A percentile compares a stretch with the other conserved stretches of the same genome.
These are phyloP conservation scores for Eulemur rufifrons DNA, from an alignment of 2,113 vertebrate genomes.

Conservation along the genomic window DNA sequence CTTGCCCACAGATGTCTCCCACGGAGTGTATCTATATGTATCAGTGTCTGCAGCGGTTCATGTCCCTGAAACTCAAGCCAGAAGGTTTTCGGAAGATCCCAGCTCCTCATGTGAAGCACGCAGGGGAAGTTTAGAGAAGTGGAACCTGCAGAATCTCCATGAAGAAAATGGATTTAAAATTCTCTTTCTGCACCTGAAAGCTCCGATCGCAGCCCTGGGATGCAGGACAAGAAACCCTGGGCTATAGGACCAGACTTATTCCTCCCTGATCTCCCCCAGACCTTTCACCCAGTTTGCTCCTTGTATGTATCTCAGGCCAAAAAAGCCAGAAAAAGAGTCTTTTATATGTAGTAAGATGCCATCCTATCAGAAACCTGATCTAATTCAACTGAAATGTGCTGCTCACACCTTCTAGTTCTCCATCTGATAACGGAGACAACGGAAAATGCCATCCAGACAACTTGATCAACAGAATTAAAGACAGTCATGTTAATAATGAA, in stretches of 20 bases:
- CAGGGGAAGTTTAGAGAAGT: background rate
- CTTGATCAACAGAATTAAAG: background rate
- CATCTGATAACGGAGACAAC: background rate
- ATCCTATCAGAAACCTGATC: background rate
- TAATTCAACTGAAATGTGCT: background rate
- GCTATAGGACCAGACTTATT: background rate
- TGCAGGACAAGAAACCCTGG: background rate
- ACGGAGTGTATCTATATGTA: accelerated
- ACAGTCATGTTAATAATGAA: background rate
- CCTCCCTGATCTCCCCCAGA: background rate
- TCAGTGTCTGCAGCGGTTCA: too few species aligned
- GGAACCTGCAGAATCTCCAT: background rate
- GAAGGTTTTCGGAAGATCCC: background rate
- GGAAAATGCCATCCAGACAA: background rate
- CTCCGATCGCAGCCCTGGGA: background rate
- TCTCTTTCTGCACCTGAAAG: background rate
- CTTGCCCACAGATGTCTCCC: background rate
- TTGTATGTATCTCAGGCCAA: background rate
- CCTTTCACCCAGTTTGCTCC: background rate
- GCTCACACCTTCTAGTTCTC: background rate
- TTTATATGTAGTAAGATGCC: background rate
- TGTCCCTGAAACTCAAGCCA: too few species aligned
- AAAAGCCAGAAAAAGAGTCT: background rate
- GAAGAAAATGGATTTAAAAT: background rate
- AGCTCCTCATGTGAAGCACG: background rate